A percentile compares a stretch with the other conserved stretches of the same genome.
These are phyloP conservation scores for Metacarcinus magister DNA, from an alignment of 2,888 invertebrate species.

Conservation along the genomic window DNA sequence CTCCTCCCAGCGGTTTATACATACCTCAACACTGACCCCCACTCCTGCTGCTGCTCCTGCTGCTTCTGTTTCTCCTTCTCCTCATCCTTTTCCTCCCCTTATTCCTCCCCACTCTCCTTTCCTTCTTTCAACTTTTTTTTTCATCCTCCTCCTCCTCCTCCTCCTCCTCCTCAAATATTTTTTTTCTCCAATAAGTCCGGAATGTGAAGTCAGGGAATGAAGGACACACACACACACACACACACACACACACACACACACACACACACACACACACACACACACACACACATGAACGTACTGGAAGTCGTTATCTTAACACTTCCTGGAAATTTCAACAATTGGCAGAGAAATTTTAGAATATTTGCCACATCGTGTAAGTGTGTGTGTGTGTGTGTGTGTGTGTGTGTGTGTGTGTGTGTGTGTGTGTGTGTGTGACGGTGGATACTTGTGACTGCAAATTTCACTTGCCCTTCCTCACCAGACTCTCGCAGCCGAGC, in stretches of 20 bases:
- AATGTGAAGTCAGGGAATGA: too few relatives aligned
- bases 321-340: neutral
- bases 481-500: neutral
- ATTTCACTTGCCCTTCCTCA: neutral
- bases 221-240: neutral
- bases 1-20: slow-evolving; percentile 14
- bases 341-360: neutral
- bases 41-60: neutral
- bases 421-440: neutral
- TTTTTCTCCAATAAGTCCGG: slow-evolving; percentile 5
- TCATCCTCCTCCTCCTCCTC: neutral
- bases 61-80: slow-evolving; percentile 1
- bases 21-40: neutral
- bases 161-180: slow-evolving; percentile 27
- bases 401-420: slow-evolving; percentile 29
- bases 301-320: neutral
- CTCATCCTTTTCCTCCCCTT: neutral
- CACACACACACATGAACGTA: neutral
- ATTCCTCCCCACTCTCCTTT: neutral
- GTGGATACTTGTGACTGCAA: neutral
- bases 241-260: slow-evolving; percentile 42
- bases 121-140: neutral
- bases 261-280: slow-evolving; percentile 45
- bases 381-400: slow-evolving; percentile 49
- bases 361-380: neutral